These are phyloP conservation scores for Aleadryas rufinucha DNA, from an alignment of 2,113 vertebrate species.

Conservation along the genomic window DNA sequence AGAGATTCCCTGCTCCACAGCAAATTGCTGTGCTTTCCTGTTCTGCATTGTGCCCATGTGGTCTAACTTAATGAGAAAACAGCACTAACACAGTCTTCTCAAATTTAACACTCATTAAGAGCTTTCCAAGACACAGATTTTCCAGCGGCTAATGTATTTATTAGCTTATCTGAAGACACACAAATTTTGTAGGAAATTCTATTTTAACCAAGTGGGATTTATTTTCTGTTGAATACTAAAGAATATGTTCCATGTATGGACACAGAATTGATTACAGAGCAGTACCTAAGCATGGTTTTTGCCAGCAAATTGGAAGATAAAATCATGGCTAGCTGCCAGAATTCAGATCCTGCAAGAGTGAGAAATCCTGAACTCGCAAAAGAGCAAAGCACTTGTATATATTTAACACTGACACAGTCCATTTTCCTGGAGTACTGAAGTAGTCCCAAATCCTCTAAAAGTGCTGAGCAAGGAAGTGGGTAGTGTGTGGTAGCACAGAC, in stretches of 20 bases:
- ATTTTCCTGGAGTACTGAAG: neutral
- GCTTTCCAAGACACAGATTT: neutral
- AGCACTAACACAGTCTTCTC: neutral
- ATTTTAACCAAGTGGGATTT: neutral
- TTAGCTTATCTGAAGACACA: neutral
- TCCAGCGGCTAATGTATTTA: neutral
- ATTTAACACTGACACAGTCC: neutral
- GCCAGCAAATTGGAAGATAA: neutral
- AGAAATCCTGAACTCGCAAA: neutral
- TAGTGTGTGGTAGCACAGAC: no score
- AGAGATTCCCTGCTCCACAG: neutral
- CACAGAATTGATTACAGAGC: neutral
- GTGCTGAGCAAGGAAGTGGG: neutral
- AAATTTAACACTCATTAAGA: neutral
- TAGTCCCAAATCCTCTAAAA: neutral
- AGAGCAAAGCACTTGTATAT: neutral
- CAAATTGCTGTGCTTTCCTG: neutral
- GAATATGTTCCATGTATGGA: neutral
- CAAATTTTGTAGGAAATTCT: neutral
- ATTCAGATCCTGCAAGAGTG: neutral
- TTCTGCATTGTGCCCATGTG: neutral
- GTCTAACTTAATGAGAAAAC: neutral
- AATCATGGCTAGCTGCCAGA: neutral
- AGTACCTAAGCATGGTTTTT: neutral
- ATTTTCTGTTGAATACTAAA: neutral